Base-by-base conservation (phyloP, 2,888 invertebrate species). In the Ecliptopera silaceata region DNA sequence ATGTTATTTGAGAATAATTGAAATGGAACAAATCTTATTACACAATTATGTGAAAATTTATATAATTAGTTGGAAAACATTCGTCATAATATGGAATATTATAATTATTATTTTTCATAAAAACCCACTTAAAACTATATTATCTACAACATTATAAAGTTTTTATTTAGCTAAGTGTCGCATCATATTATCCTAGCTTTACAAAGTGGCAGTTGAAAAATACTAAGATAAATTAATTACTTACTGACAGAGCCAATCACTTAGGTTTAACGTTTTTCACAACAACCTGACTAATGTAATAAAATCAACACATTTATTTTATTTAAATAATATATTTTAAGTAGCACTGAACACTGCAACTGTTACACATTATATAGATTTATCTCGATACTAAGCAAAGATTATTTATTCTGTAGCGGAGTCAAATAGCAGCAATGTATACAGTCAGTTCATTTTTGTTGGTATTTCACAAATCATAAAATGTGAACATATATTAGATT, bases 291-390 rank as follows among this genome's bases (percentile, higher is more conserved):
- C 22, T n/a, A n/a, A n/a, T n/a, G n/a, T n/a, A 31, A 12, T 13
- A 12, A 34, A 13, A 34, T 12, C 1, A 13, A 34, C 13, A 12
- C 13, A 34, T 34, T 34, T 34, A 34, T 34, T 34, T 34, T 13
- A 34, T 34, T 34, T 34, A 34, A 34, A 34, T 34, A 5, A 36
- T 38, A 29, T 26, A 17, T 5, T 47, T 38, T 17, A 18, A 17
- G 12, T 39, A 48, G 29, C 29, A 29, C 39, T 29, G 39, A 29
- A 29, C 38, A 44, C 36, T 13, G 17, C 38, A 31, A 49, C 49
- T 38, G 47, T 26, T 47, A 38, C 47, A 38, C 47, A 47, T 47
- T 36, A 47, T 38, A 47, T 47, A 38, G 47, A 38, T 38, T 45
- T 47, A 47, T 38, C 15, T 47, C 38, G 15, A 47, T 38, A 26